phyloP scores from a whole-genome alignment of 1,140 invertebrate genomes.

The Drosophila murphyi region DNA sequence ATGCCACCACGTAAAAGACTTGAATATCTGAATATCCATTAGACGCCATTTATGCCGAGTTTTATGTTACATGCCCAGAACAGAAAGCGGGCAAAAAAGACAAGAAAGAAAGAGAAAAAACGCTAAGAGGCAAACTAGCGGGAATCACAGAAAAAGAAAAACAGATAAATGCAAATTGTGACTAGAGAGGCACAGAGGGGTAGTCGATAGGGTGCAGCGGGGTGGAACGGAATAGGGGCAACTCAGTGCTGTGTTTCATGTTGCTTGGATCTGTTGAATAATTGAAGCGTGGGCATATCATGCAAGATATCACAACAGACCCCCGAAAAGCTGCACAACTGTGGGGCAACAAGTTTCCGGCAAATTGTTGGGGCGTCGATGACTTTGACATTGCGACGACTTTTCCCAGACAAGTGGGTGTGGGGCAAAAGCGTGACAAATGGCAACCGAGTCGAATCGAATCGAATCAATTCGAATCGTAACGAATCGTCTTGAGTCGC shows the following conservation, averaged over 20 bases:
- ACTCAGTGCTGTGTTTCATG: background rate
- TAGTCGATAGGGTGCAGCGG: background rate
- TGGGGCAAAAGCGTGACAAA: slow-evolving; percentile 56
- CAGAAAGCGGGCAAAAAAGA: slow-evolving; percentile 46
- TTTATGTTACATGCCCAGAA: slow-evolving; percentile 60
- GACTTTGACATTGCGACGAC: slow-evolving; percentile 56
- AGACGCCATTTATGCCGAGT: slow-evolving; percentile 60
- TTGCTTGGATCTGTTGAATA: slow-evolving; percentile 36
- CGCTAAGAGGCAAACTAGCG: slow-evolving; percentile 31
- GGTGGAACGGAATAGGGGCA: too few species aligned
- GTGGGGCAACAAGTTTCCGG: slow-evolving; percentile 63
- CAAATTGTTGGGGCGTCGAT: slow-evolving; percentile 22
- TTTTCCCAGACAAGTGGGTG: slow-evolving; percentile 9
- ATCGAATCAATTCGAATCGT: background rate
- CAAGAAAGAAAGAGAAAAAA: background rate
- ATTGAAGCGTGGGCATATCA: slow-evolving; percentile 47
- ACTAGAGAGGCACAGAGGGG: background rate
- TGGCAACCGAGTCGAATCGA: slow-evolving; percentile 24
- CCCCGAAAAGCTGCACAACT: slow-evolving; percentile 13
- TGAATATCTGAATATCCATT: slow-evolving; percentile 48
- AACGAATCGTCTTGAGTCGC: too few species aligned
- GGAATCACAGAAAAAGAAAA: slow-evolving; percentile 34
- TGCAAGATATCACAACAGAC: slow-evolving; percentile 6
- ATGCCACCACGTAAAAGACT: slow-evolving; percentile 3
- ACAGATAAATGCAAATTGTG: slow-evolving; percentile 39